Evolutionary conservation across 2,113 vertebrate species (phyloP).

Genomic region (Australoheros scitulus): DNA sequence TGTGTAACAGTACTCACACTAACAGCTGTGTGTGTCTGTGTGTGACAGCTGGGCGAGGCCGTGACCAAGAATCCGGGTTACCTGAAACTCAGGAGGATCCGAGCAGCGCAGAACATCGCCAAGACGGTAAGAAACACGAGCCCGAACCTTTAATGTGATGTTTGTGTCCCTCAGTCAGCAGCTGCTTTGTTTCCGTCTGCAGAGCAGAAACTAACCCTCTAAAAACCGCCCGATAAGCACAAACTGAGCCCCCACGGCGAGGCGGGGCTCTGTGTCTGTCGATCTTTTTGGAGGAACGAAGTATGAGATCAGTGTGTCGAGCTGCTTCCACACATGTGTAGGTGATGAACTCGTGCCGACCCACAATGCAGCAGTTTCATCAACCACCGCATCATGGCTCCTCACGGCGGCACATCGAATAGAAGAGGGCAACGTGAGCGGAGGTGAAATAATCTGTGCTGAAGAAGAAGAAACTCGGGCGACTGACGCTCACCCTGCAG

Average conservation of each 20-base stretch:
- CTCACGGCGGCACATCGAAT: not conserved
- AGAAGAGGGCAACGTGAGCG: rapidly evolving
- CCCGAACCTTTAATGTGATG: rapidly evolving
- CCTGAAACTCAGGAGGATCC: slow-evolving; percentile 71
- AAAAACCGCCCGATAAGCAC: no score
- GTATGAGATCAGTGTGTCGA: no score
- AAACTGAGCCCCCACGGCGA: not conserved
- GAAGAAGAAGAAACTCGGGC: not conserved
- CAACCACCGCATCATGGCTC: not conserved
- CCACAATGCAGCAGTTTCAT: no score
- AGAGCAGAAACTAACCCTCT: not conserved
- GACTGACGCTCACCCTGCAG: no score
- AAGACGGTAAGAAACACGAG: slow-evolving; percentile 48
- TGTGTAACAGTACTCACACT: not conserved
- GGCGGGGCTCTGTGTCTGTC: no score
- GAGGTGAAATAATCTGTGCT: not conserved
- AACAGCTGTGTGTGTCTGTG: slow-evolving; percentile 2
- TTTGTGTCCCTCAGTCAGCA: no score
- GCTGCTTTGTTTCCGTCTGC: no score
- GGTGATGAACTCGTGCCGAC: no score
- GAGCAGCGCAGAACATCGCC: slow-evolving; percentile 68
- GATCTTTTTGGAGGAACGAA: no score
- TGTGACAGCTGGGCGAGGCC: slow-evolving; percentile 60
- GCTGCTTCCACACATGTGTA: no score
- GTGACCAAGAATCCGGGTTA: slow-evolving; percentile 70